A percentile compares a stretch with the other conserved stretches of the same genome.
Evolutionary conservation across 1,140 invertebrate genomes (phyloP).

Genomic region (Harlomillsia oculata): DNA sequence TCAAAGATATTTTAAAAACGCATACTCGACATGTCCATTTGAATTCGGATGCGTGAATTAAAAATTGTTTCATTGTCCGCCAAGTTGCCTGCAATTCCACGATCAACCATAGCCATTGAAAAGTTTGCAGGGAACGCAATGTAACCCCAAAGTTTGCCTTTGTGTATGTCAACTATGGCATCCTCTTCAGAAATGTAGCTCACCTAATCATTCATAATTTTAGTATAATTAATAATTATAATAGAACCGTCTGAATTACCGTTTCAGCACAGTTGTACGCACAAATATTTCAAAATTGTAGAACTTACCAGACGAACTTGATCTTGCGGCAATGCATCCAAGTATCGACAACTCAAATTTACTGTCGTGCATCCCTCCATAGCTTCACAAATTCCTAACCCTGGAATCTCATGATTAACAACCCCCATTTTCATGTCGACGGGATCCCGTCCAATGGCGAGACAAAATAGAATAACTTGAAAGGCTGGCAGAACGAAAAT

Average conservation of each 20-base stretch:
- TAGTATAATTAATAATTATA: neutral
- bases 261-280: too few relatives aligned
- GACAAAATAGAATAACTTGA: conserved; percentile 90
- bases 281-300: neutral
- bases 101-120: conserved; percentile 62
- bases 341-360: conserved; percentile 63
- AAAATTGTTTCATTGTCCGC: conserved; percentile 67
- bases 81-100: conserved; percentile 56
- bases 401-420: conserved; percentile 68
- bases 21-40: conserved; percentile 87
- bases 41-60: conserved; percentile 69
- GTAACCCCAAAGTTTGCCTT: conserved; percentile 73
- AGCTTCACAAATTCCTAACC: conserved; percentile 43
- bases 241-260: neutral
- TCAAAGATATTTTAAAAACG: neutral
- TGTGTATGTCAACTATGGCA: conserved; percentile 58
- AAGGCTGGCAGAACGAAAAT: conserved; percentile 83
- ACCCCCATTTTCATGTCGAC: conserved; percentile 71
- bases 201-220: conserved; percentile 44
- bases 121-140: conserved; percentile 78
- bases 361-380: conserved; percentile 55
- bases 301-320: conserved; percentile 23
- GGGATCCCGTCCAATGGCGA: conserved; percentile 85
- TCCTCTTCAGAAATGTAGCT: conserved; percentile 53
- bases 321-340: conserved; percentile 50